Evolutionary conservation across 2,888 invertebrate species (phyloP), one percentile per base, ranked within the genome.

Genomic region (Drosophila rellima): DNA sequence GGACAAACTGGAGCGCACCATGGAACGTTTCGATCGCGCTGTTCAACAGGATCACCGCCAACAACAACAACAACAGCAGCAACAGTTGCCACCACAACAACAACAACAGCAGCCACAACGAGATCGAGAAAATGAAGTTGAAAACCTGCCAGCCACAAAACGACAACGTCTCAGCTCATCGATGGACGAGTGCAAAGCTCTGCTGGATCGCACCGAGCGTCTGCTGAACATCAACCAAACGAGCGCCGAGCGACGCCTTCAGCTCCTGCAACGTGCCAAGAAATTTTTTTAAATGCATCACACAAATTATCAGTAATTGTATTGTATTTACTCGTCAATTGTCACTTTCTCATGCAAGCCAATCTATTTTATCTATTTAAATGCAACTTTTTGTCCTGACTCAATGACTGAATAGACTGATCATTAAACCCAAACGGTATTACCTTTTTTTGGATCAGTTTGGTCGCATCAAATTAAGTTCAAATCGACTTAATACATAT

Each of bases 241-340:
- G 4, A 42, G 7, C 11, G 69, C 62, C 3, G 61, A 65, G 55
- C 61, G 74, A 8, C 69, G 75, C 6, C 55, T 23, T 5, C 69
- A 69, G 15, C 3, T 55, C 0, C 17, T 74, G 31, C 69, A 78
- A 23, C 64, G 64, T 44, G 79, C 65, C 62, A 60, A 76, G 29
- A 62, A 65, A 62, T 65, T 60, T 48, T 44, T 76, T 33, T 74
- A 70, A 56, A 6, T 6, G 0, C n/a, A 8, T 42, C 8, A 18
- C 18, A 40, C 42, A 42, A 40, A 11, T 40, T 15, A 15, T 8
- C 35, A 5, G 5, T 39, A 20, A 13, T 15, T 15, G 45, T 23
- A 37, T 37, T 15, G n/a, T 35, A n/a, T 35, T 35, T n/a, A n/a
- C n/a, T n/a, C n/a, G 11, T 35, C 2, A n/a, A n/a, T 10, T 33